Evolutionary conservation across 37 sponge, comb jelly and placozoan genomes (phyloP).

Genomic region (Aplysina aerophoba): DNA sequence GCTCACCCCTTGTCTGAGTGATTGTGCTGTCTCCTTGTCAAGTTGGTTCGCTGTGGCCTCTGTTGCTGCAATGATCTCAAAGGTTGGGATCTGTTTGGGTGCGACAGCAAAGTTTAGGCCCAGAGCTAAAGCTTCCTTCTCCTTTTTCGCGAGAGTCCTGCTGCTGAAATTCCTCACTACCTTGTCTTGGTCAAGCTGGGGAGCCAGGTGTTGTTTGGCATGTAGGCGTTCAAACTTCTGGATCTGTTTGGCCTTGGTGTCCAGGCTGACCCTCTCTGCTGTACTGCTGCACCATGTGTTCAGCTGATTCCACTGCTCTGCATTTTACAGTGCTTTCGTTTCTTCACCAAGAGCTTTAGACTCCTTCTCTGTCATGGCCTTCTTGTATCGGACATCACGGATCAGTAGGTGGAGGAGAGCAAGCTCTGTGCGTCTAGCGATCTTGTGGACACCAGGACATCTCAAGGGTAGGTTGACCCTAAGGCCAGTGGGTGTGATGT

Average conservation of each 20-base stretch:
- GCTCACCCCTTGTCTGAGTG: conserved; percentile 8
- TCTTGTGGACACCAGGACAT: not conserved
- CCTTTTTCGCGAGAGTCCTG: conserved; percentile 17
- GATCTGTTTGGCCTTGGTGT: conserved; percentile 15
- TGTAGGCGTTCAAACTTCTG: conserved; percentile 15
- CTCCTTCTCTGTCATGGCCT: not conserved
- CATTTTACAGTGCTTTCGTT: not conserved
- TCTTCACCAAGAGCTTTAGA: no score
- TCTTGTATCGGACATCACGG: conserved; percentile 20
- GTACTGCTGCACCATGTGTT: conserved; percentile 5
- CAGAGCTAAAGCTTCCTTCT: not conserved
- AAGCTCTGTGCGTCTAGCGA: not conserved
- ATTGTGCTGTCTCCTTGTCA: conserved; percentile 9
- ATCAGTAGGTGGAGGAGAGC: not conserved
- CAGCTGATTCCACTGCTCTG: not conserved
- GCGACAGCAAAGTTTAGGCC: no score
- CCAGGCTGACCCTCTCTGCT: not conserved
- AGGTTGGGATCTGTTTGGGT: conserved; percentile 15
- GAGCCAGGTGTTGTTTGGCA: not conserved
- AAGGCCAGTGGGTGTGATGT: conserved; percentile 8
- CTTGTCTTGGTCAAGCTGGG: conserved; percentile 17
- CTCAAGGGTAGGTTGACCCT: not conserved
- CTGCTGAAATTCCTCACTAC: conserved; percentile 35
- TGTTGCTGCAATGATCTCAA: conserved; percentile 34
- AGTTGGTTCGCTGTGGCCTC: conserved; percentile 31